Percentiles rank a stretch among this genome's conserved stretches.
Conservation (phyloP, 2,113 vertebrate species). For the Cricetomys ansorgei region DNA sequence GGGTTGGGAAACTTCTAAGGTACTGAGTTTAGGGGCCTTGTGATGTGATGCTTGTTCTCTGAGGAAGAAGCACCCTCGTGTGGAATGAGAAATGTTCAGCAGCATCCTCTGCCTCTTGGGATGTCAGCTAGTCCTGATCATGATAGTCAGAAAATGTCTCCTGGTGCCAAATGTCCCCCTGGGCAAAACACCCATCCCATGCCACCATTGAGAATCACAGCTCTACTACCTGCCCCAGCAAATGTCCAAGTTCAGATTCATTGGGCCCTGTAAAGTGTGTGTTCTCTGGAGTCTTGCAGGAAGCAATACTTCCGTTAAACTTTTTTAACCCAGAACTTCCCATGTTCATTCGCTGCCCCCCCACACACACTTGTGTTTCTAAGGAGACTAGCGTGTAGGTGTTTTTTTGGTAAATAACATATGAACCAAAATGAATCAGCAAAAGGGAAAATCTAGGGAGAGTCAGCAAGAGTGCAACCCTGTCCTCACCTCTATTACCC, state of each 20-base stretch:
- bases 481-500: not conserved
- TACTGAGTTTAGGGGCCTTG: not conserved
- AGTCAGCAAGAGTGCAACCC: not conserved
- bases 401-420: not conserved
- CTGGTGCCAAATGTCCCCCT: not conserved
- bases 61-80: fast-evolving
- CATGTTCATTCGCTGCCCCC: not conserved
- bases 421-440: not conserved
- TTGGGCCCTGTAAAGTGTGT: not conserved
- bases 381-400: not conserved
- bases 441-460: not conserved
- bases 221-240: not conserved
- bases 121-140: not conserved
- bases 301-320: not conserved
- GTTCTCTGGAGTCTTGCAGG: not conserved
- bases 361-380: not conserved
- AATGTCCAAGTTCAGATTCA: not conserved
- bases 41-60: not conserved
- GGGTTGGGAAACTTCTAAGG: not conserved
- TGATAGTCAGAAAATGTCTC: not conserved
- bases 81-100: not conserved
- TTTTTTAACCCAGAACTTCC: not conserved
- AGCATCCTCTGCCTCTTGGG: not conserved
- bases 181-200: not conserved
- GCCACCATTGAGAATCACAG: not conserved